phyloP scores from a whole-genome alignment of 2,888 invertebrate genomes.

The Eristalinus sepulchralis region DNA sequence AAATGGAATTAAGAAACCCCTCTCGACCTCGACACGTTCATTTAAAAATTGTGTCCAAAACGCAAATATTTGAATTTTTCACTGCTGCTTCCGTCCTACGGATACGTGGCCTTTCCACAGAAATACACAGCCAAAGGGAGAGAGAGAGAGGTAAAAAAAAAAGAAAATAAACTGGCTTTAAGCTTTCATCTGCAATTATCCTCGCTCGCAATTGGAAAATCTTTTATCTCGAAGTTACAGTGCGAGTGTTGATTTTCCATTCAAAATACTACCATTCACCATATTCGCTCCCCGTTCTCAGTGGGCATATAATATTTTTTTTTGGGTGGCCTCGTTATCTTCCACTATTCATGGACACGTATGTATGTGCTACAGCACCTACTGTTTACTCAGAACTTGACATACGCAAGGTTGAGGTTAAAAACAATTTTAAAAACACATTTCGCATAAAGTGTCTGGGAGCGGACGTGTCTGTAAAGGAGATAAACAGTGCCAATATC shows the following conservation, averaged over 20 bases:
- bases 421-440: neutral
- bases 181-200: neutral
- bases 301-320: neutral
- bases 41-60: neutral
- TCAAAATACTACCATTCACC: neutral
- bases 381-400: neutral
- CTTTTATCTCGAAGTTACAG: neutral
- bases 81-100: neutral
- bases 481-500: slow-evolving; percentile 21
- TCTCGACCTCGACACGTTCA: slow-evolving; percentile 4
- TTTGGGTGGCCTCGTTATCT: neutral
- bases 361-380: neutral
- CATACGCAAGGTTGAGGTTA: neutral
- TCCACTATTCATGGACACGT: neutral
- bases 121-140: neutral
- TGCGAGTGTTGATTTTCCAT: neutral
- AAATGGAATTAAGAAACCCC: neutral
- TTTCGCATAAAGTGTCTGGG: neutral
- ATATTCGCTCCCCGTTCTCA: neutral
- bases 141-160: no score
- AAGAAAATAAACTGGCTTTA: neutral
- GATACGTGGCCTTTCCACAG: neutral
- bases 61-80: neutral
- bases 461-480: slow-evolving; percentile 4
- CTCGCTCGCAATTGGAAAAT: neutral